Conservation (phyloP, 2,113 vertebrate genomes). For the Columba janthina region DNA sequence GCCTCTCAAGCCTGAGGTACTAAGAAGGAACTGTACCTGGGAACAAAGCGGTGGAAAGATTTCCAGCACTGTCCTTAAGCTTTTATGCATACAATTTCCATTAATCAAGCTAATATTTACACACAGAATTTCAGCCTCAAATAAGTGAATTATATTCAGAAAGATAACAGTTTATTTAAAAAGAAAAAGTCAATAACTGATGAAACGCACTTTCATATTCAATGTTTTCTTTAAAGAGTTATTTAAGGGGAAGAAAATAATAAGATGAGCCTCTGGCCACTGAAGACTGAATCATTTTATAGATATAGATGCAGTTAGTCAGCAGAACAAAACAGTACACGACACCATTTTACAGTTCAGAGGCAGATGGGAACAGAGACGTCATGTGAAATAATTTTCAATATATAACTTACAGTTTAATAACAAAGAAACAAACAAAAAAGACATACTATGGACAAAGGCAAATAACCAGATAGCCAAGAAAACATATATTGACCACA, state of each 20-base stretch:
- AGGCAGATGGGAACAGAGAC: not conserved
- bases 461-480: not conserved
- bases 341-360: constrained; percentile 39
- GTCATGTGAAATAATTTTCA: constrained; percentile 8
- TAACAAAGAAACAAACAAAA: not conserved
- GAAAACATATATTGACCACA: not conserved
- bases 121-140: not conserved
- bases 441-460: not conserved
- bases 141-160: constrained; percentile 6
- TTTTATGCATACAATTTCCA: constrained; percentile 8
- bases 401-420: not conserved
- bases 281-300: not conserved
- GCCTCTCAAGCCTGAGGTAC: not conserved
- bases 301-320: constrained; percentile 27
- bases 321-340: constrained; percentile 5
- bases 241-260: constrained; percentile 47
- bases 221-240: constrained; percentile 8
- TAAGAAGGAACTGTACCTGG: not conserved
- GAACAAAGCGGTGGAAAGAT: not conserved
- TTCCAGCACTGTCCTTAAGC: not conserved
- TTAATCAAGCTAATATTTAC: constrained; percentile 37
- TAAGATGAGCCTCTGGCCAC: constrained; percentile 23
- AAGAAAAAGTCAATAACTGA: not conserved
- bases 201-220: not conserved
- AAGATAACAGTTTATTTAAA: constrained; percentile 1